Evolutionary conservation across 2,113 vertebrate genomes (phyloP).

Genomic region (Barnardius zonarius): DNA sequence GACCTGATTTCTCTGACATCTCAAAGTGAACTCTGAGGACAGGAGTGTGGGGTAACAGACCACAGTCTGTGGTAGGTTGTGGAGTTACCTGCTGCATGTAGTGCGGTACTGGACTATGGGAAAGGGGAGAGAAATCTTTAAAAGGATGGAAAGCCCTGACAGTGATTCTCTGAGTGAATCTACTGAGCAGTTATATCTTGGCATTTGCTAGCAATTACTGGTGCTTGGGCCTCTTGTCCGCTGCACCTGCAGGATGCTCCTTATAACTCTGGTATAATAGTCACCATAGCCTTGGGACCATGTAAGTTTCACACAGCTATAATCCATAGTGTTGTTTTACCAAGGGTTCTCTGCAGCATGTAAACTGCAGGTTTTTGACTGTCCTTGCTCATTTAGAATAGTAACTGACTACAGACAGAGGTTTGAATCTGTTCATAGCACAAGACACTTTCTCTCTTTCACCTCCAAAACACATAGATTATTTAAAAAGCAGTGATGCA

Average conservation of each 20-base stretch:
- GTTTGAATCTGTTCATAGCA: not conserved
- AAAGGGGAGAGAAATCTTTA: not conserved
- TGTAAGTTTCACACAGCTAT: not conserved
- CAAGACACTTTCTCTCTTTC: not conserved
- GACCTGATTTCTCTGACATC: conserved; percentile 15
- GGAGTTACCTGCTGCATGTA: not conserved
- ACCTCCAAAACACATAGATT: not conserved
- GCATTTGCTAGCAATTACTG: not conserved
- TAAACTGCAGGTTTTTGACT: not conserved
- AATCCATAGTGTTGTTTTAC: not conserved
- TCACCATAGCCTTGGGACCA: not conserved
- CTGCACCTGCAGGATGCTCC: not conserved
- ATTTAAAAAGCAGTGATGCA: not conserved
- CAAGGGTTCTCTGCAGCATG: not conserved
- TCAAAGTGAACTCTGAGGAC: not conserved
- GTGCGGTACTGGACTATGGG: not conserved
- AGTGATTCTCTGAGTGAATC: not conserved
- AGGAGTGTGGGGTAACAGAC: not conserved
- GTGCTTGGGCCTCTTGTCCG: not conserved
- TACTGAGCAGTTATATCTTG: not conserved
- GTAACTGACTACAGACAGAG: not conserved
- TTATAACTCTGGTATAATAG: not conserved
- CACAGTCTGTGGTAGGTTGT: not conserved
- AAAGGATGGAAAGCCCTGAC: not conserved
- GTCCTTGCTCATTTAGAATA: not conserved